Conservation (phyloP, 2,888 invertebrate genomes). For the Drosophila acutilabella region DNA sequence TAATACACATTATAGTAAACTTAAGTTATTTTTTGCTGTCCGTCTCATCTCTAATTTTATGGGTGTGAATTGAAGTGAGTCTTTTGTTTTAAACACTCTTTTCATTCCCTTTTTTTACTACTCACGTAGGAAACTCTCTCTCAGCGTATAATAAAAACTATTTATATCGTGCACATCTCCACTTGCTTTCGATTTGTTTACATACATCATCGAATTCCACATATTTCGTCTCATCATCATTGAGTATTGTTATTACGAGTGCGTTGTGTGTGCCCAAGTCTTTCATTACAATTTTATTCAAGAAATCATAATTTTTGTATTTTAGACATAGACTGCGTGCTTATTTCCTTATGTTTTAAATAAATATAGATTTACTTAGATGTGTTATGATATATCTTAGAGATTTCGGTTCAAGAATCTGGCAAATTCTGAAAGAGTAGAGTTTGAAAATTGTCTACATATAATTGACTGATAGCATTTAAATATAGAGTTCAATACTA, state of each 20-base stretch:
- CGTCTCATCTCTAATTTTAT: background rate
- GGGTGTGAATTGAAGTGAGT: constrained; percentile 11
- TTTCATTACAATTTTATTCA: background rate
- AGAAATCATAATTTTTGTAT: no score
- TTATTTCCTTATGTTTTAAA: no score
- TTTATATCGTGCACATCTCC: constrained; percentile 17
- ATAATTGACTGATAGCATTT: background rate
- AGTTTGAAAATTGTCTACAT: no score
- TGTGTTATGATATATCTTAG: no score
- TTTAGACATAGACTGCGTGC: no score
- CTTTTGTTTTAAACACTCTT: background rate
- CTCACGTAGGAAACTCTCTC: constrained; percentile 1
- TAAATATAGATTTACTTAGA: no score
- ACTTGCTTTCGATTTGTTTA: constrained; percentile 21
- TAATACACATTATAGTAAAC: background rate
- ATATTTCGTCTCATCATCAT: constrained; percentile 13
- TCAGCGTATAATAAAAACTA: constrained; percentile 3
- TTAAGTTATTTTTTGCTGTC: background rate
- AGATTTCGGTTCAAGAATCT: no score
- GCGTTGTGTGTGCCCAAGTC: background rate
- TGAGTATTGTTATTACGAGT: constrained; percentile 1
- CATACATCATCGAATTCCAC: constrained; percentile 16
- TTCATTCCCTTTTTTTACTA: constrained; percentile 1
- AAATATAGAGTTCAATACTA: background rate
- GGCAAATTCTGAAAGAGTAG: no score